These are phyloP conservation scores for Salminus brasiliensis DNA, from an alignment of 2,113 vertebrate species.

Conservation along the genomic window DNA sequence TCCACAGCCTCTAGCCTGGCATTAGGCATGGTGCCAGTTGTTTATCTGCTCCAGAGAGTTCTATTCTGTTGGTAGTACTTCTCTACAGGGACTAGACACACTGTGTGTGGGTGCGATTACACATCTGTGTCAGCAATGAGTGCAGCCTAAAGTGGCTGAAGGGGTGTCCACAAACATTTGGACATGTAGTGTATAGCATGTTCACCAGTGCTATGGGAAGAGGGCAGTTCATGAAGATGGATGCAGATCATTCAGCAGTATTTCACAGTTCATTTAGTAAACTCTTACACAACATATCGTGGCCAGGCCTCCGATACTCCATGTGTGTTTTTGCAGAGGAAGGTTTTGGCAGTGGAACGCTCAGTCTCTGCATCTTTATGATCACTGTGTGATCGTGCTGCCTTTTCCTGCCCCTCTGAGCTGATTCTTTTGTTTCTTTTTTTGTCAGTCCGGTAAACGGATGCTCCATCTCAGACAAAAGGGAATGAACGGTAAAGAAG, in stretches of 20 bases:
- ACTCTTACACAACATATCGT: too few species aligned
- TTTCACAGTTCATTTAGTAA: not conserved
- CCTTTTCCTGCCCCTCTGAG: constrained; percentile 52
- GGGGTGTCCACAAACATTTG: too few species aligned
- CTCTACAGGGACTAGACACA: too few species aligned
- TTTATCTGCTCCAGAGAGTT: too few species aligned
- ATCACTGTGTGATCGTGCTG: constrained; percentile 19
- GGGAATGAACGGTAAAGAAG: constrained; percentile 14
- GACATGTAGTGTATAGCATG: not conserved
- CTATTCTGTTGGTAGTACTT: too few species aligned
- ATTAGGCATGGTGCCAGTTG: too few species aligned
- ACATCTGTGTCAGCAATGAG: too few species aligned
- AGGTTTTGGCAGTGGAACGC: too few species aligned
- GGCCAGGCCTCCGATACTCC: too few species aligned
- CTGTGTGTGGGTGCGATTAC: too few species aligned
- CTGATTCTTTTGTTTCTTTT: constrained; percentile 61
- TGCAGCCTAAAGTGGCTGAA: too few species aligned
- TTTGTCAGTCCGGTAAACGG: constrained; percentile 37
- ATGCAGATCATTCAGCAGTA: not conserved
- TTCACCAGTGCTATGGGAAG: not conserved
- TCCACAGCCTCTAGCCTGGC: too few species aligned
- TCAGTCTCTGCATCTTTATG: constrained; percentile 21
- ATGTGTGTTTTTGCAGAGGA: constrained; percentile 79
- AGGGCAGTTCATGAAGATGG: not conserved
- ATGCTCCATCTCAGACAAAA: constrained; percentile 62